Evolutionary conservation across 2,113 vertebrate genomes (phyloP), one percentile per base, ranked within the genome.

Genomic region (Prietella phreatophila): DNA sequence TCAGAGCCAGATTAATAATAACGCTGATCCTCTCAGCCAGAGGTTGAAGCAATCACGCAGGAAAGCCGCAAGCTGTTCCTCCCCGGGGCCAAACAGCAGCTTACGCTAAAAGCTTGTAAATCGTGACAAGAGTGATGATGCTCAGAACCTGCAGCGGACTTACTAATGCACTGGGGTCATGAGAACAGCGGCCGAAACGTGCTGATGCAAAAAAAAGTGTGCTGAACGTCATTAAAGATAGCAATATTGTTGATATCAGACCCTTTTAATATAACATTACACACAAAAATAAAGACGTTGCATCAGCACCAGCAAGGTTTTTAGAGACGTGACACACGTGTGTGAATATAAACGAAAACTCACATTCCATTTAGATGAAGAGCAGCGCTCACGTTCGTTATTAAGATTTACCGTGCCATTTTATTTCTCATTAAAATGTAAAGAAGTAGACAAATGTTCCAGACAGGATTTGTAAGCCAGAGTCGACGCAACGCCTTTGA

Each of bases 1-100:
- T 89, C 86, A 81, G 85, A 75, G 58, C 19, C 83, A 86, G 86
- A 87, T 89, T 89, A 91, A 87, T 89, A 91, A 87, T 89, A 88
- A 82, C 19, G 15, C 80, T 84, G 86, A 89, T 89, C 86, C 33
- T 85, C 83, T 91, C 80, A 63, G 83, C 81, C 78, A 87, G 63
- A 88, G 83, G 82, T 87, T 86, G 67, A 87, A 63, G 87, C 87
- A 82, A 85, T 91, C 85, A 83, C 83, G 87, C 82, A 65, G 82
- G 79, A 75, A 85, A 87, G 80, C 83, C 58, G 19, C 73, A 69
- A 83, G 71, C 81, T 84, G 87, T 75, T 85, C 20, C 30, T 47
- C 42, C n/a, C 84, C 19, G 36, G 36, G 55, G 83, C 83, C 83
- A 90, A 89, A 87, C 85, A 80, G 63, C 79, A 89, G 83, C 83